A percentile compares a stretch with the other conserved stretches of the same genome.
These are phyloP conservation scores for Drosophila parthenogenetica DNA, from an alignment of 2,888 invertebrate genomes.

Conservation along the genomic window DNA sequence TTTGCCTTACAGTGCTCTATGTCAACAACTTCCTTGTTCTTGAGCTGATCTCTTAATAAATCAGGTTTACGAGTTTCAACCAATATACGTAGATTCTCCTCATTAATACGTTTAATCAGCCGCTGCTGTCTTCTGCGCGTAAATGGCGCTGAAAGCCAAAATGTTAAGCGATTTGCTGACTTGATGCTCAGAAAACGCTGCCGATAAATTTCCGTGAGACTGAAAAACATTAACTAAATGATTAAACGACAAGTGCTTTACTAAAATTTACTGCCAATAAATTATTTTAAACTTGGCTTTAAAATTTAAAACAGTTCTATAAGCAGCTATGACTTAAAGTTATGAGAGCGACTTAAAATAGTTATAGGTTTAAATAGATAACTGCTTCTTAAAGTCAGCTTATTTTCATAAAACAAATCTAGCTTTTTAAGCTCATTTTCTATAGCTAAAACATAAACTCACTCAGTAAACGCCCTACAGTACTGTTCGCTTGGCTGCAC, in stretches of 20 bases:
- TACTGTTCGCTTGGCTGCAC: slow-evolving; percentile 48
- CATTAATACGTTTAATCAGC: slow-evolving; percentile 51
- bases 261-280: too few species aligned
- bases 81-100: slow-evolving; percentile 43
- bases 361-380: too few species aligned
- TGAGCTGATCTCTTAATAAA: neutral
- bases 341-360: too few species aligned
- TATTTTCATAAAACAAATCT: too few species aligned
- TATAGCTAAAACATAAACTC: slow-evolving; percentile 9
- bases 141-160: slow-evolving; percentile 45
- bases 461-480: slow-evolving; percentile 42
- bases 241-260: too few species aligned
- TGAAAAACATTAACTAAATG: slow-evolving; percentile 2
- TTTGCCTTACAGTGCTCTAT: slow-evolving; percentile 27
- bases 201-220: slow-evolving; percentile 57
- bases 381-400: too few species aligned
- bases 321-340: too few species aligned
- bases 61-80: slow-evolving; percentile 13
- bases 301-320: too few species aligned
- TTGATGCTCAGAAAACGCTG: slow-evolving; percentile 55
- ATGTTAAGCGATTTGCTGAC: slow-evolving; percentile 57
- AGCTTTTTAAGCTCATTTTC: too few species aligned
- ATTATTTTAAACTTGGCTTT: too few species aligned
- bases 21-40: slow-evolving; percentile 4
- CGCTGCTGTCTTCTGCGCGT: slow-evolving; percentile 43